phyloP scores from a whole-genome alignment of 2,797 vertebrate genomes.

The Myiotriccus ornatus region DNA sequence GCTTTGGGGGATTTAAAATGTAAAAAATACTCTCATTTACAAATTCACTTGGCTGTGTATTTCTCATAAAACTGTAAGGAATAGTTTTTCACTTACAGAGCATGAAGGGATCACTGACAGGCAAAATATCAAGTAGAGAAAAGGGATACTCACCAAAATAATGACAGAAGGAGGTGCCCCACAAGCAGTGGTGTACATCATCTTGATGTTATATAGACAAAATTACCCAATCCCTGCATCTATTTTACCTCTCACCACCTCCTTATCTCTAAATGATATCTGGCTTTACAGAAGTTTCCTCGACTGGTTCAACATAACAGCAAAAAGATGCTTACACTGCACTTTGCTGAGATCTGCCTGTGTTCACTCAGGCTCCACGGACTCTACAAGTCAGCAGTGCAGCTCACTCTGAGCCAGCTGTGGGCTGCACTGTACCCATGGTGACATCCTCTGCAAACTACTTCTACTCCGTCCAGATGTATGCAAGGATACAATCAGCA shows the following conservation, averaged over 20 bases:
- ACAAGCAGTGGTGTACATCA: neutral
- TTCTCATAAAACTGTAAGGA: neutral
- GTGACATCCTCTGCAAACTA: neutral
- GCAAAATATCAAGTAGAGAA: neutral
- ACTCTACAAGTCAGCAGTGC: neutral
- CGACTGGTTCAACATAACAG: neutral
- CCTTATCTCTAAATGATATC: neutral
- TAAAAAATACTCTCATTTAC: neutral
- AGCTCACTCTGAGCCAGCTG: neutral
- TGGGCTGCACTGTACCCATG: neutral
- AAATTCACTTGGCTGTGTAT: neutral
- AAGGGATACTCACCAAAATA: neutral
- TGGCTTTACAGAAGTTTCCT: neutral
- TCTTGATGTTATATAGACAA: neutral
- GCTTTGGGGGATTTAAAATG: neutral
- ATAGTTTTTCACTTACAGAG: neutral
- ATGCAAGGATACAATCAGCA: constrained; percentile 49
- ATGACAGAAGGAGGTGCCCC: neutral
- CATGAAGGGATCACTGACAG: neutral
- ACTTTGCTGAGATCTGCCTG: neutral
- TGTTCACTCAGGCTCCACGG: neutral
- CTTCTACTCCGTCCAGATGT: constrained; percentile 28
- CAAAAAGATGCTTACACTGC: neutral
- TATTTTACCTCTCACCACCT: neutral
- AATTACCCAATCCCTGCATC: neutral